These are phyloP conservation scores for Magallana ariakensis DNA, from an alignment of 1,140 invertebrate species.

Conservation along the genomic window DNA sequence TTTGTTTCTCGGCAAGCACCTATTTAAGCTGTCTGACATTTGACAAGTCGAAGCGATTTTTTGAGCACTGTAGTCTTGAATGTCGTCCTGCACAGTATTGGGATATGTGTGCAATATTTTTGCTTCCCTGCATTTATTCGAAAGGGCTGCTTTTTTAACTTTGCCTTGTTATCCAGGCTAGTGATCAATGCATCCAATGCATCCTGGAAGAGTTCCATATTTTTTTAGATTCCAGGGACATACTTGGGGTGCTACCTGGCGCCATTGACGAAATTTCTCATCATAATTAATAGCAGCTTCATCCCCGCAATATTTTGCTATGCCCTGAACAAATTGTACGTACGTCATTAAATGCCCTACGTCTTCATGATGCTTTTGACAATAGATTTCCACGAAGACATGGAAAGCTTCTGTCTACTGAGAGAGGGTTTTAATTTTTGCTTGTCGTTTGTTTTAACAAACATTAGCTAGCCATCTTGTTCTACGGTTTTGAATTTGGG, in stretches of 20 bases:
- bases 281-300: not conserved
- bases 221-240: too few relatives aligned
- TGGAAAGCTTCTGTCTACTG: not conserved
- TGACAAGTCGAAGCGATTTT: too few relatives aligned
- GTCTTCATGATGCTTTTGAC: constrained; percentile 14
- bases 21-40: too few relatives aligned
- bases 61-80: too few relatives aligned
- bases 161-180: too few relatives aligned
- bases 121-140: too few relatives aligned
- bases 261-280: not conserved
- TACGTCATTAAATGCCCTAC: not conserved
- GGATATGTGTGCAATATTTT: too few relatives aligned
- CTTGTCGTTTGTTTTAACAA: not conserved
- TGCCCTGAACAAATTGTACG: not conserved
- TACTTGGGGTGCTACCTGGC: not conserved
- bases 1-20: too few relatives aligned
- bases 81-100: too few relatives aligned
- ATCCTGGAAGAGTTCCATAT: too few relatives aligned
- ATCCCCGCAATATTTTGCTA: not conserved
- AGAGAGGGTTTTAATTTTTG: not conserved
- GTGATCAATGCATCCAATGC: too few relatives aligned
- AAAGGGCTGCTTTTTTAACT: too few relatives aligned
- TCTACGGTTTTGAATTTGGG: not conserved
- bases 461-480: not conserved
- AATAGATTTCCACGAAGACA: constrained; percentile 1